A percentile compares a stretch with the other conserved stretches of the same genome.
phyloP scores from a whole-genome alignment of 2,888 invertebrate species.

The Phytoseiulus persimilis region DNA sequence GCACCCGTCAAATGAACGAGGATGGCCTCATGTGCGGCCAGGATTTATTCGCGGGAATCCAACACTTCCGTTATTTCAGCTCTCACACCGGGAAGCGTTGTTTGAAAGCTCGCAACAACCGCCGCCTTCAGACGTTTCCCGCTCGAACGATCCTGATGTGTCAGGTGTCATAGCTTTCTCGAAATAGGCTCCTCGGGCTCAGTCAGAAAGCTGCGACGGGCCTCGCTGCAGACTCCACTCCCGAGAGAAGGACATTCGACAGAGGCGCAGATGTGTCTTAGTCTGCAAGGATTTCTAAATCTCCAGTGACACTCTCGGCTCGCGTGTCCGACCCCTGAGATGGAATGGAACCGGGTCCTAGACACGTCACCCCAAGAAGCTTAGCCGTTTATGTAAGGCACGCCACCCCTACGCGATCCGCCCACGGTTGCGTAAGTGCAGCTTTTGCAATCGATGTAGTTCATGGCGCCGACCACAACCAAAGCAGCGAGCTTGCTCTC shows the following conservation, averaged over 20 bases:
- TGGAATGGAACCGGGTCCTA: not conserved
- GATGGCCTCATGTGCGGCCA: too few relatives aligned
- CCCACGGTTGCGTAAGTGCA: conserved; percentile 5
- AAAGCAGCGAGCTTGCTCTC: not conserved
- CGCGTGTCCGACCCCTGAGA: not conserved
- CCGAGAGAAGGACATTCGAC: not conserved
- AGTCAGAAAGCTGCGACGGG: not conserved
- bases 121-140: not conserved
- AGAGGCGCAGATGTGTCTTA: not conserved
- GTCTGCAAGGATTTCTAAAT: not conserved
- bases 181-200: not conserved
- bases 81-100: too few relatives aligned
- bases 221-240: not conserved
- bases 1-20: too few relatives aligned
- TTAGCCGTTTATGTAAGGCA: not conserved
- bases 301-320: not conserved
- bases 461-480: not conserved
- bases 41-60: too few relatives aligned
- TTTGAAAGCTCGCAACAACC: too few relatives aligned
- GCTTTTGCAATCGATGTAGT: not conserved
- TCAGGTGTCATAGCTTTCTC: not conserved
- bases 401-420: not conserved
- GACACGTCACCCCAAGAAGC: not conserved
- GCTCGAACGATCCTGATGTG: not conserved
- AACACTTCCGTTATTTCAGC: too few relatives aligned